A percentile compares a stretch with the other conserved stretches of the same genome.
These are phyloP conservation scores for Takifugu bimaculatus DNA, from an alignment of 2,113 vertebrate species.

Conservation along the genomic window DNA sequence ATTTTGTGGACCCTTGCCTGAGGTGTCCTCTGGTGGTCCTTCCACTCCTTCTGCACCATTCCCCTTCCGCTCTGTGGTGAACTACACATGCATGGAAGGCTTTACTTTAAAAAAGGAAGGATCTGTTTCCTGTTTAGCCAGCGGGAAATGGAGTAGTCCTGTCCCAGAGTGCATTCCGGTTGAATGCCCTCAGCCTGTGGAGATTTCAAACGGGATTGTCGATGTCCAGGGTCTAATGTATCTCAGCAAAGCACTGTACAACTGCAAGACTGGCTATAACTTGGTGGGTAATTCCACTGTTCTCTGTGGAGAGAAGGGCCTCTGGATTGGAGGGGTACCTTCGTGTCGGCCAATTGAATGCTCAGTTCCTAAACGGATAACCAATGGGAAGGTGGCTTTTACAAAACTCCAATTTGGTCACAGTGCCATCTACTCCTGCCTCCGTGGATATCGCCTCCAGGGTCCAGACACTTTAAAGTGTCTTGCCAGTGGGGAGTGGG, in stretches of 20 bases:
- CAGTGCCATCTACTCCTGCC: constrained; percentile 82
- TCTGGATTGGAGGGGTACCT: constrained; percentile 91
- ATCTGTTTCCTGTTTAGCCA: constrained; percentile 78
- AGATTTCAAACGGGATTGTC: constrained; percentile 87
- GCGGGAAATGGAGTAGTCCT: constrained; percentile 84
- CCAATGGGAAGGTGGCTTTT: constrained; percentile 80
- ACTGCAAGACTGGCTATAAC: constrained; percentile 87
- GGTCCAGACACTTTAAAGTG: constrained; percentile 82
- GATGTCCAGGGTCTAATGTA: constrained; percentile 97
- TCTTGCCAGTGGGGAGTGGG: constrained; percentile 85
- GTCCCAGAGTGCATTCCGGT: constrained; percentile 89
- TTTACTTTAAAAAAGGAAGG: constrained; percentile 81
- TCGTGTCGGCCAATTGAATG: constrained; percentile 88
- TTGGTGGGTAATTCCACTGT: constrained; percentile 85
- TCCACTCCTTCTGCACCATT: constrained; percentile 64
- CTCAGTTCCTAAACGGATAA: constrained; percentile 79
- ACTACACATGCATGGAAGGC: constrained; percentile 87
- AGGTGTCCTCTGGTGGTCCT: constrained; percentile 83
- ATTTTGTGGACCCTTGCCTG: constrained; percentile 81
- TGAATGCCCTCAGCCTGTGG: constrained; percentile 91
- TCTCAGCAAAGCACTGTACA: constrained; percentile 91
- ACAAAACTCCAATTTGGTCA: constrained; percentile 84
- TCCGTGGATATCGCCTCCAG: constrained; percentile 84
- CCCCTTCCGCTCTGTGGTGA: constrained; percentile 79
- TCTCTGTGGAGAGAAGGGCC: constrained; percentile 89